Conservation (phyloP, 2,888 invertebrate genomes). For the Sympetrum striolatum region DNA sequence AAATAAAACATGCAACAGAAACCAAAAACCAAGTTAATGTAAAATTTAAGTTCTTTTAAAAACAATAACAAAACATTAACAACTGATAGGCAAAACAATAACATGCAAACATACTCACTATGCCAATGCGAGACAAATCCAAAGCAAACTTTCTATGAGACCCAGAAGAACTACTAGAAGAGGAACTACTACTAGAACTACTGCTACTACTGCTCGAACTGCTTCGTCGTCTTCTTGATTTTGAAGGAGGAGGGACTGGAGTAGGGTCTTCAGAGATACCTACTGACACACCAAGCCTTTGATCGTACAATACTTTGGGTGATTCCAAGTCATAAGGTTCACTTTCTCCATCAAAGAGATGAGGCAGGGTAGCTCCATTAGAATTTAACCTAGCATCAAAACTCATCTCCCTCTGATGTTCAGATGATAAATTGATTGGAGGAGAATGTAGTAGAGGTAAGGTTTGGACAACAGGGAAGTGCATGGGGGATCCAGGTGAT, state of each 20-base stretch:
- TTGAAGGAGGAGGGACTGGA: background rate
- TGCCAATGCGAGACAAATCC: background rate
- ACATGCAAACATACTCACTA: slow-evolving; percentile 9
- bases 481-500: slow-evolving; percentile 1
- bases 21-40: background rate
- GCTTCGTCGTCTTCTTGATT: background rate
- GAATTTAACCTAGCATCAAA: background rate
- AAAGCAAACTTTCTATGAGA: slow-evolving; percentile 24
- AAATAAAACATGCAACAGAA: background rate
- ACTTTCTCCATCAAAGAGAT: slow-evolving; percentile 44
- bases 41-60: background rate
- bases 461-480: background rate
- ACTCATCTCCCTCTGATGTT: background rate
- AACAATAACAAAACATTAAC: background rate
- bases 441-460: background rate
- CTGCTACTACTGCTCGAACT: background rate
- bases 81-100: background rate
- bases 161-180: background rate
- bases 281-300: slow-evolving; percentile 25
- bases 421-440: background rate
- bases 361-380: slow-evolving; percentile 37
- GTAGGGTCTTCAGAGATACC: background rate
- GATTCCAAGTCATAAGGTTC: slow-evolving; percentile 45
- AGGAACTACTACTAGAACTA: background rate
- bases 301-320: slow-evolving; percentile 14